Evolutionary conservation across 2,888 invertebrate species (phyloP), one percentile per base, ranked within the genome.

Genomic region (Malthinus seriepunctatus): DNA sequence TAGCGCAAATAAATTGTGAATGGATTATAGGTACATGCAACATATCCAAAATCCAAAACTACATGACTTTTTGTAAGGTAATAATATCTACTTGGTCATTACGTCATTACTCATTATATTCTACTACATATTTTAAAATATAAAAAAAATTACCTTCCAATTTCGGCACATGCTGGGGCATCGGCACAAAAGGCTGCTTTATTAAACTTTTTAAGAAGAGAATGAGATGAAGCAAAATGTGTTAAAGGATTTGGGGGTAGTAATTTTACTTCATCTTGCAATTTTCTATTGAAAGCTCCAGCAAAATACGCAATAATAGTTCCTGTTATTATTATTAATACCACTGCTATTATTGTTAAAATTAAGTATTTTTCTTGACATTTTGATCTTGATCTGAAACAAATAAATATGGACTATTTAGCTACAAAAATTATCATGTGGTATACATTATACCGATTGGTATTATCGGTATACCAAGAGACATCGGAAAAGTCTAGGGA

Each of bases 161-260:
- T 86, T 62, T 82, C 76, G 2, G 93, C 91, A 76, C 93, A 94
- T 3, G 84, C 83, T 2, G 83, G 82, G 3, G 87, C 88, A 73
- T 94, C 94, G 0, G 91, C 87, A 72, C 90, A 91, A 11, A 94
- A 88, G 0, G 91, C 93, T 0, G 87, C 89, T 45, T 80, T 83
- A 58, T 83, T 81, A 76, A 89, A 93, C 0, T 76, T 76, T 65
- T 86, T 86, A n/a, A 90, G 79, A 39, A 76, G 75, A 2, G 91
- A 91, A n/a, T 82, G 77, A 0, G 91, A 91, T 0, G 90, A 84
- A 10, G 86, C 87, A 33, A 83, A 80, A 0, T 82, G 79, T 35
- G 78, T 76, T 58, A 83, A 82, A 0, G 90, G 88, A 76, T 92
- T 88, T 0, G 88, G 86, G 0, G 88, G 89, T 46, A 80, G 76